phyloP scores from a whole-genome alignment of 1,140 invertebrate species.

The Limonius californicus region DNA sequence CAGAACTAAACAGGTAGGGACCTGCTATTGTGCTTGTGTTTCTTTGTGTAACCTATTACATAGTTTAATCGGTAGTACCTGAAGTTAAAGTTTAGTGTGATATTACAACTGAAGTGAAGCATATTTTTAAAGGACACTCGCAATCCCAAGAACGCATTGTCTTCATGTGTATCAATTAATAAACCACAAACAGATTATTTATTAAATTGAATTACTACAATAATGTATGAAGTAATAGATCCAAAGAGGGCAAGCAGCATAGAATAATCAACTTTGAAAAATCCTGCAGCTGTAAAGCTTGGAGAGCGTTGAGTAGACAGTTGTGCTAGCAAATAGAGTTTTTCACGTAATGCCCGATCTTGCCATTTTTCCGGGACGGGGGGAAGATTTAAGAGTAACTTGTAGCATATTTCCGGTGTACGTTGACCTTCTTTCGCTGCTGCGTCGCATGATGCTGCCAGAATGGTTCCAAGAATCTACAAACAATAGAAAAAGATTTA shows the following conservation, averaged over 20 bases:
- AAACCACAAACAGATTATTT: neutral
- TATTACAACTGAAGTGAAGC: no score
- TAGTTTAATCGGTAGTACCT: no score
- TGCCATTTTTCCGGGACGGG: neutral
- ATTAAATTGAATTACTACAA: neutral
- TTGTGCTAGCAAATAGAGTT: neutral
- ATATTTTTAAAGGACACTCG: no score
- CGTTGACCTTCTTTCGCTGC: neutral
- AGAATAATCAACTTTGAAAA: slow-evolving; percentile 3
- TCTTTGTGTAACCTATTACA: no score
- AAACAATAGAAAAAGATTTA: no score
- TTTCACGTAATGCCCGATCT: neutral
- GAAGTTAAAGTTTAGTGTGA: no score
- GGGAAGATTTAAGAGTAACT: neutral
- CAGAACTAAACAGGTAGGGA: no score
- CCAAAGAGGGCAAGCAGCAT: neutral
- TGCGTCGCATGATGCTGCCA: neutral
- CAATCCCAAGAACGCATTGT: no score
- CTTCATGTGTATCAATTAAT: no score
- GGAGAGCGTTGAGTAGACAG: neutral
- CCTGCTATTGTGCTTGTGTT: no score
- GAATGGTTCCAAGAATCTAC: neutral
- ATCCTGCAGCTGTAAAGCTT: neutral
- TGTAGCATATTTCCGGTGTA: neutral
- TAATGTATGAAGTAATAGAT: neutral